Conservation (phyloP, 2,113 vertebrate species). For the Trochalopteron elliotii region DNA sequence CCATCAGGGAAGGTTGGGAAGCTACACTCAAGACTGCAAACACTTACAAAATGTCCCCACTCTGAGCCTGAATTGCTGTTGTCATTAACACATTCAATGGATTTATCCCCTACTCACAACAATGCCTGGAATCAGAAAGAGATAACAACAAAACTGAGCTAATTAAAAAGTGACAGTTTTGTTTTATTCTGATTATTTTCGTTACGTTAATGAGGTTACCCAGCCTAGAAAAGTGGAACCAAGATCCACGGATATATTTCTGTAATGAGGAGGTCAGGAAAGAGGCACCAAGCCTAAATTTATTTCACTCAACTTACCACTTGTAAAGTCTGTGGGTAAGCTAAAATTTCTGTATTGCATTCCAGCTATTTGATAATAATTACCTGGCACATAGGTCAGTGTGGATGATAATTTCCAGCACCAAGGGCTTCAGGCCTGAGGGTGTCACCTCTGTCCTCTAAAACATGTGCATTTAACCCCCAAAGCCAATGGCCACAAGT, state of each 20-base stretch:
- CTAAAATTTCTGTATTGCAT: neutral
- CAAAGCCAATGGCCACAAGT: neutral
- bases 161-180: neutral
- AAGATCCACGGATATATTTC: neutral
- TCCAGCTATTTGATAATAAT: neutral
- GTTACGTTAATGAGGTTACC: neutral
- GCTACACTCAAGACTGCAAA: neutral
- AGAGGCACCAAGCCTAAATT: neutral
- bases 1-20: neutral
- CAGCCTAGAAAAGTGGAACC: neutral
- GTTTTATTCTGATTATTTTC: neutral
- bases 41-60: neutral
- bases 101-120: neutral
- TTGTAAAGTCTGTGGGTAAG: neutral
- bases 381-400: neutral
- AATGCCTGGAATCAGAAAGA: neutral
- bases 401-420: neutral
- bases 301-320: neutral
- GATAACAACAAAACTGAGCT: neutral
- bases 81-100: neutral
- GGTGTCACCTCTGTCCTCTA: neutral
- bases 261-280: neutral
- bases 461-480: neutral
- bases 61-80: neutral
- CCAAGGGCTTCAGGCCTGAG: neutral